Base-by-base conservation (phyloP, 2,113 vertebrate genomes). In the Oreochromis aureus region DNA sequence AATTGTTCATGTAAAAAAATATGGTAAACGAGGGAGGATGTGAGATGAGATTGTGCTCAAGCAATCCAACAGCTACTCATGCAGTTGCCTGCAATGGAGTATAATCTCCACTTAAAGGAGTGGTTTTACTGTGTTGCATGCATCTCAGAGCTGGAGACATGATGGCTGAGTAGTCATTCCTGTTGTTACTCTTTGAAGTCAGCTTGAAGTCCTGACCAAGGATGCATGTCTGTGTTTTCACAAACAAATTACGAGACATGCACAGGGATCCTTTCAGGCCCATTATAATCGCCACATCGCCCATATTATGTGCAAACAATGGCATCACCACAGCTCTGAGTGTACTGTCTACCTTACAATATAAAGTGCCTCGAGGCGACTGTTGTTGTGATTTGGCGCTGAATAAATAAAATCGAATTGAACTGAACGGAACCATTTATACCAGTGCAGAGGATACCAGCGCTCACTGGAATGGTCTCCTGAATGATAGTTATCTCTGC, bases 221-320 rank as follows among this genome's bases (percentile, higher is more conserved):
- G n/a, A 24, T 44, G 39, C 2, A 46, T 0, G 4, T 66, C 34
- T 66, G 61, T n/a, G 61, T 39, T 66, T n/a, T 66, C 61, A 39
- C 19, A 66, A 69, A 69, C 19, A 69, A 69, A 69, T 69, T 69
- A 69, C 4, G 6, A 22, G 63, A 69, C 4, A 39, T 1, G 0
- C 63, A 69, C 34, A 22, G 10, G 63, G 63, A 0, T 39, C 34
- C 3, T 0, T 22, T 6, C 4, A 69, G 19, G 19, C 11, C 19
- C 34, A 22, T 39, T 69, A 22, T 69, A 19, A 69, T 39, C 19
- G 4, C 3, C 63, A 69, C 0, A 39, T 69, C 63, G 13, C 19
- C 63, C 34, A 39, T 22, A 39, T 0, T 22, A 69, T 69, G 34
- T 39, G 0, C 63, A 8, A 66, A 66, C 61, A 69, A 11, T 69